Percentiles rank a stretch among this genome's conserved stretches.
Conservation (phyloP, 1,140 invertebrate genomes). For the Zaprionus kolodkinae region DNA sequence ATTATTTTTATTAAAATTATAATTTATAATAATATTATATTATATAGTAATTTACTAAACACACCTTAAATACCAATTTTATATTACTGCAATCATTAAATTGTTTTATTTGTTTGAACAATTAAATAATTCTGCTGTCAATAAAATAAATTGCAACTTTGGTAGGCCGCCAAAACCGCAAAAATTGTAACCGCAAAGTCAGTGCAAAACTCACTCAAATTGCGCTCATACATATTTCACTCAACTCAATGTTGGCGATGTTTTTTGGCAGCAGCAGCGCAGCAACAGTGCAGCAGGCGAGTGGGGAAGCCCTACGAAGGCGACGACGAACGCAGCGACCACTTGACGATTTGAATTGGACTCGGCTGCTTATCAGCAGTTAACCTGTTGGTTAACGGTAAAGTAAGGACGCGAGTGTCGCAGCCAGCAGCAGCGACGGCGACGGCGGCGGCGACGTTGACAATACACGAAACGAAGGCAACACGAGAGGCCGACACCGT, state of each 20-base stretch:
- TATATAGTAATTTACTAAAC: neutral
- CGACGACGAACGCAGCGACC: neutral
- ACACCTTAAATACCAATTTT: neutral
- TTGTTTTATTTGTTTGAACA: neutral
- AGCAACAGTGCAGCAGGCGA: neutral
- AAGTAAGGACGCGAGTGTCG: conserved; percentile 12
- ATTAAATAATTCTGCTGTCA: neutral
- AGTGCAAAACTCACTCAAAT: conserved; percentile 6
- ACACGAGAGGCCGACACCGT: conserved; percentile 14
- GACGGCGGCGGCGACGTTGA: conserved; percentile 36
- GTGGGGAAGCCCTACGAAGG: neutral
- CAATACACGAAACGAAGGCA: conserved; percentile 34
- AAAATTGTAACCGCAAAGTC: neutral
- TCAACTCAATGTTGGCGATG: conserved; percentile 7
- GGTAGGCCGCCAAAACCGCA: neutral
- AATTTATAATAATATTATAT: too few relatives aligned
- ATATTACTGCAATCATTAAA: neutral
- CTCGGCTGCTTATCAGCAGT: conserved; percentile 69
- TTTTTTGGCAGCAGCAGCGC: neutral
- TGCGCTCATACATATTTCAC: neutral
- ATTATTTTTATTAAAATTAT: neutral
- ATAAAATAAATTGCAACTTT: conserved; percentile 10
- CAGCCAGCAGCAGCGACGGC: neutral
- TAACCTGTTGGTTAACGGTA: conserved; percentile 72
- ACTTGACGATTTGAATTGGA: conserved; percentile 22